These are phyloP conservation scores for Oryctes rhinoceros DNA, from an alignment of 1,140 invertebrate species.

Conservation along the genomic window DNA sequence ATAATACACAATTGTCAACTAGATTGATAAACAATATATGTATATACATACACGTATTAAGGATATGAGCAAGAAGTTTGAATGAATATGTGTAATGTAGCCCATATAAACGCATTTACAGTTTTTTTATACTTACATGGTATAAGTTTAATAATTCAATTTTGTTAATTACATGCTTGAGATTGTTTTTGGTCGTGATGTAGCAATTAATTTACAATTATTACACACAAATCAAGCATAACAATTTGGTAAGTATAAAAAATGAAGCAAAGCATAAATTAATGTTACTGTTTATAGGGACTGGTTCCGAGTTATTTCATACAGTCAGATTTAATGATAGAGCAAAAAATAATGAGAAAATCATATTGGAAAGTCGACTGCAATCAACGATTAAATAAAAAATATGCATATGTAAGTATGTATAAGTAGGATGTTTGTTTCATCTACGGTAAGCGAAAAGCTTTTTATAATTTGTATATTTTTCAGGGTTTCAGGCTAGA, in stretches of 20 bases:
- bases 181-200: neutral
- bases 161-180: neutral
- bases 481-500: too few relatives aligned
- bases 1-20: neutral
- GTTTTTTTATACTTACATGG: neutral
- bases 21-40: neutral
- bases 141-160: neutral
- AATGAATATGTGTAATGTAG: neutral
- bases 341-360: neutral
- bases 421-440: too few relatives aligned
- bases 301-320: neutral
- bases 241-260: neutral
- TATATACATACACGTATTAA: neutral
- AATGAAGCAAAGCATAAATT: neutral
- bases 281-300: neutral
- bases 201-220: conserved; percentile 11
- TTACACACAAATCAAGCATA: neutral
- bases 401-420: too few relatives aligned
- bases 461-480: too few relatives aligned
- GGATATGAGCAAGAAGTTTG: conserved; percentile 6
- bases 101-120: neutral
- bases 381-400: neutral
- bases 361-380: neutral
- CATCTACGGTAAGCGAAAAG: too few relatives aligned
- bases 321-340: neutral